Conservation (phyloP, 1,140 invertebrate species). For the Hestina assimilis region DNA sequence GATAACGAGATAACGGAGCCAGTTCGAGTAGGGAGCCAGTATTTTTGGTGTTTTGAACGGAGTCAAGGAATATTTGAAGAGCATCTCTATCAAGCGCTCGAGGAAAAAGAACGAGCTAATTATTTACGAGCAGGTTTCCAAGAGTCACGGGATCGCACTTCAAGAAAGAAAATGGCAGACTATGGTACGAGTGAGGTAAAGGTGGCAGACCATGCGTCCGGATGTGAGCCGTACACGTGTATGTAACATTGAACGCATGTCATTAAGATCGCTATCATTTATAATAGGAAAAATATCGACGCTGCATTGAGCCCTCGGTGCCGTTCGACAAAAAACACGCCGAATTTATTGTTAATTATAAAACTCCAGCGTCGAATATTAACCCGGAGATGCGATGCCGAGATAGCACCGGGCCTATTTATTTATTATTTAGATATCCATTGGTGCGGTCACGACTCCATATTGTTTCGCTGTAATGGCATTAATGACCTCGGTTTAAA, state of each 20-base stretch:
- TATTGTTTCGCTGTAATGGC: conserved; percentile 75
- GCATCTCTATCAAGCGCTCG: conserved; percentile 38
- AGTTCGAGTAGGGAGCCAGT: conserved; percentile 51
- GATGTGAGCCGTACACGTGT: conserved; percentile 2
- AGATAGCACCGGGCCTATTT: conserved; percentile 71
- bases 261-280: conserved; percentile 46
- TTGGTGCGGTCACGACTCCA: conserved; percentile 73
- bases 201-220: conserved; percentile 39
- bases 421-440: conserved; percentile 78
- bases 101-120: conserved; percentile 56
- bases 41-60: conserved; percentile 65
- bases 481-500: conserved; percentile 77
- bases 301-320: conserved; percentile 45
- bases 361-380: conserved; percentile 71
- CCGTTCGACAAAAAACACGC: conserved; percentile 66
- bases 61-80: conserved; percentile 52
- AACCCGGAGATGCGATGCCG: conserved; percentile 64
- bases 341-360: conserved; percentile 79
- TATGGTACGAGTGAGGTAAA: conserved; percentile 28
- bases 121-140: conserved; percentile 46
- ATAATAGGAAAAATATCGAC: conserved; percentile 71
- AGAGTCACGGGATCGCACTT: conserved; percentile 4
- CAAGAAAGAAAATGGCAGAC: conserved; percentile 4
- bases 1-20: conserved; percentile 77
- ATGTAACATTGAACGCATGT: conserved; percentile 35